A percentile compares a stretch with the other conserved stretches of the same genome.
Conservation (phyloP, 2,888 invertebrate genomes). For the Podabrus alpinus region DNA sequence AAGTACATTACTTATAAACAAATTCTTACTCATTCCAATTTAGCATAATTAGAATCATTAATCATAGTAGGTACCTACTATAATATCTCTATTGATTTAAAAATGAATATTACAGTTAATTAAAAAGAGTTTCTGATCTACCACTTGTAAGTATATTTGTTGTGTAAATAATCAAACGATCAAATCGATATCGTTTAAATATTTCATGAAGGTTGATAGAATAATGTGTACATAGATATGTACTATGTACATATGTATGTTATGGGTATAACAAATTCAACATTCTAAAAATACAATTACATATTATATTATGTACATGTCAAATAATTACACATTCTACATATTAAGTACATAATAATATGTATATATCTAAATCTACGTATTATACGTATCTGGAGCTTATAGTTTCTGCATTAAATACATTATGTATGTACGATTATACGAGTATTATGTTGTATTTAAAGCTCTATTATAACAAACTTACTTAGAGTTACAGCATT, state of each 20-base stretch:
- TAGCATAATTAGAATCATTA: no score
- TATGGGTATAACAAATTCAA: background rate
- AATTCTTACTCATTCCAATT: no score
- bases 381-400: no score
- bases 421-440: background rate
- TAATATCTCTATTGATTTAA: no score
- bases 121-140: background rate
- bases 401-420: no score
- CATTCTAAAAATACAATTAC: background rate
- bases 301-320: no score
- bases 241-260: background rate
- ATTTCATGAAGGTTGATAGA: background rate
- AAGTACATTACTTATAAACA: no score
- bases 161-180: background rate
- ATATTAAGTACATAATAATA: no score
- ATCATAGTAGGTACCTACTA: no score
- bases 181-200: background rate
- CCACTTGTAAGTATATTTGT: background rate
- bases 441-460: background rate
- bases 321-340: no score
- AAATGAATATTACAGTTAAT: background rate
- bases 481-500: background rate
- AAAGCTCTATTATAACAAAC: background rate
- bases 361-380: background rate
- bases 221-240: background rate